phyloP scores from a whole-genome alignment of 92 coral and sea anemone species.

The Zoanthus sansibaricus region DNA sequence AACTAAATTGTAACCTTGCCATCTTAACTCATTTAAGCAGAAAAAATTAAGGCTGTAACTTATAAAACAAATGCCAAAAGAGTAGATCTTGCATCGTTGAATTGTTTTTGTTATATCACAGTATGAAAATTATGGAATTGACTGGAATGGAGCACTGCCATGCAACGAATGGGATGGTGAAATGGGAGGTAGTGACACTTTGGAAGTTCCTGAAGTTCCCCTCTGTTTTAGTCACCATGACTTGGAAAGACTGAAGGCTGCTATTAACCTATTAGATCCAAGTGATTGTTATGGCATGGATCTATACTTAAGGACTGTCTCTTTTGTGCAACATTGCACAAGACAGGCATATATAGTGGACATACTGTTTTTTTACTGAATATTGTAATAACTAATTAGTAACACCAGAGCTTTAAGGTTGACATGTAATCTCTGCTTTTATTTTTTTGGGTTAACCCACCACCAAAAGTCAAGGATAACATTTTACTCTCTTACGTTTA shows the following conservation, averaged over 20 bases:
- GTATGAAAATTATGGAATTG: conserved; percentile 57
- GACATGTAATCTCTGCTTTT: neutral
- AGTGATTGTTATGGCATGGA: conserved; percentile 56
- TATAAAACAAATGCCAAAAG: neutral
- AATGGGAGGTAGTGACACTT: conserved; percentile 17
- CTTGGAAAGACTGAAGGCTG: conserved; percentile 40
- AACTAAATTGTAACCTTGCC: no score
- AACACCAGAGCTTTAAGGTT: neutral
- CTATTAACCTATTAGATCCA: conserved; percentile 44
- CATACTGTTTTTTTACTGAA: neutral
- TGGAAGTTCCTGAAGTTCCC: conserved; percentile 50
- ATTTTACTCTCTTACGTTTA: neutral
- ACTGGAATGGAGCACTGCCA: conserved; percentile 63
- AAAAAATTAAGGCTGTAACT: neutral
- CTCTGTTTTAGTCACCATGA: conserved; percentile 23
- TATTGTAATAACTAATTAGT: neutral
- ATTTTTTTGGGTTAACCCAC: neutral
- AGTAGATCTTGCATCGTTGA: neutral
- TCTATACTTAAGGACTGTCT: conserved; percentile 41
- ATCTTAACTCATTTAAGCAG: no score
- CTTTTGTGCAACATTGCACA: conserved; percentile 39
- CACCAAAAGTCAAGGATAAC: neutral
- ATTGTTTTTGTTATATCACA: neutral
- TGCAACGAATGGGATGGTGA: conserved; percentile 57
- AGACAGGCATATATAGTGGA: conserved; percentile 2